Base-by-base conservation (phyloP, 2,888 invertebrate genomes). In the Lithophane ornitopus region DNA sequence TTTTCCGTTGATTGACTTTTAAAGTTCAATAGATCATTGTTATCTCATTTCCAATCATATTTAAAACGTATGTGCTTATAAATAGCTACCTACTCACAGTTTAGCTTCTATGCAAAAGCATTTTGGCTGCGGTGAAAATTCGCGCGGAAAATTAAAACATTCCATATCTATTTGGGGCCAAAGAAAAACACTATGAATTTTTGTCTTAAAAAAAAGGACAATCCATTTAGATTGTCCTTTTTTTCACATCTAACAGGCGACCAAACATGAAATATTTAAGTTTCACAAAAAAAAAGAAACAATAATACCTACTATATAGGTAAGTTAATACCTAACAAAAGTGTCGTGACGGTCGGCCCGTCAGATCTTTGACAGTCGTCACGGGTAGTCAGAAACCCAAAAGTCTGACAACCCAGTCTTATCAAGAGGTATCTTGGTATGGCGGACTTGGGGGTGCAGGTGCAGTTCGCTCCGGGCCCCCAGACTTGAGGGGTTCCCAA, bases 1-100 rank as follows among this genome's bases (percentile, higher is more conserved):
- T 79, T 87, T 82, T 73, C 74, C 78, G 76, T 82, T 82, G 78
- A 86, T 71, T 77, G 79, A 77, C 62, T 77, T 78, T n/a, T 62
- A 81, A 74, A 82, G 83, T 82, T 70, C 73, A 69, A 68, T 62
- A 56, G 75, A 78, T 79, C 75, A 83, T 80, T 76, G 73, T 67
- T 67, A 69, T 81, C 59, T 46, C 28, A 65, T 63, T 46, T 81
- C 3, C 26, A 44, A 41, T 26, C 39, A 22, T 12, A 56, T 26
- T 8, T 61, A 52, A 22, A 49, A 28, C 11, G 4, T 65, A 49
- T 14, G 3, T 3, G 16, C 12, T 22, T 26, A 49, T 49, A 49
- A 49, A 49, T 49, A 49, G 49, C 9, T 9, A 22, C 49, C 3
- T 49, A 49, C 22, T 49, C 19, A 49, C 22, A 49, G 11, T 52